Evolutionary conservation across 2,888 invertebrate genomes (phyloP).

Genomic region (Melinaea menophilus): DNA sequence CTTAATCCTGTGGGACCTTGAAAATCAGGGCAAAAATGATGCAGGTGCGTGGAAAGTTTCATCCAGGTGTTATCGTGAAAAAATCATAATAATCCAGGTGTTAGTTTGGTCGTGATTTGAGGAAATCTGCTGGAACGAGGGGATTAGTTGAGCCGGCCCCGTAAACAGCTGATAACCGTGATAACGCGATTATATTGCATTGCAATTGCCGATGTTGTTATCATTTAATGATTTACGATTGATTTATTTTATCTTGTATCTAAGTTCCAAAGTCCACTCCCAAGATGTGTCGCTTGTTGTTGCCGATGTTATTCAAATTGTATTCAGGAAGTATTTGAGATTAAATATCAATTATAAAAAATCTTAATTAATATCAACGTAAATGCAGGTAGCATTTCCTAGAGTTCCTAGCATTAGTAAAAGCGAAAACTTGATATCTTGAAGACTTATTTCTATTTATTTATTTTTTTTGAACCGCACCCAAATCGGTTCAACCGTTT

Average conservation of each 20-base stretch:
- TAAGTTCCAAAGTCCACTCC: not conserved
- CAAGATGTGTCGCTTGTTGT: too few species aligned
- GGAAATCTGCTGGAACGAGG: slow-evolving; percentile 13
- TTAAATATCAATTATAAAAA: too few species aligned
- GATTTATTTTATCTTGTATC: not conserved
- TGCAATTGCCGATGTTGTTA: not conserved
- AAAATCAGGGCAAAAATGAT: not conserved
- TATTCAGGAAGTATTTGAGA: too few species aligned
- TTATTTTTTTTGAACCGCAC: too few species aligned
- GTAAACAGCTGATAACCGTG: slow-evolving; percentile 10
- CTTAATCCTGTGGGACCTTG: slow-evolving; percentile 4
- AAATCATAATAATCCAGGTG: not conserved
- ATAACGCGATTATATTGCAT: slow-evolving; percentile 9
- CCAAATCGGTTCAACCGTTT: too few species aligned
- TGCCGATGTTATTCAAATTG: too few species aligned
- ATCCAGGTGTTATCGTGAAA: slow-evolving; percentile 9
- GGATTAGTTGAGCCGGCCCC: slow-evolving; percentile 11
- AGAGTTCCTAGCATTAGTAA: too few species aligned
- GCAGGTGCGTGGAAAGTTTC: slow-evolving; percentile 1
- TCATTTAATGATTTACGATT: not conserved
- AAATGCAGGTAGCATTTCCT: too few species aligned
- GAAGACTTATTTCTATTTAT: too few species aligned
- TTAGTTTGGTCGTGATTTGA: not conserved
- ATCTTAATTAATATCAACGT: too few species aligned
- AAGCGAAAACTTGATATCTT: too few species aligned